These are phyloP conservation scores for Brotula barbata DNA, from an alignment of 2,797 vertebrate species.

Conservation along the genomic window DNA sequence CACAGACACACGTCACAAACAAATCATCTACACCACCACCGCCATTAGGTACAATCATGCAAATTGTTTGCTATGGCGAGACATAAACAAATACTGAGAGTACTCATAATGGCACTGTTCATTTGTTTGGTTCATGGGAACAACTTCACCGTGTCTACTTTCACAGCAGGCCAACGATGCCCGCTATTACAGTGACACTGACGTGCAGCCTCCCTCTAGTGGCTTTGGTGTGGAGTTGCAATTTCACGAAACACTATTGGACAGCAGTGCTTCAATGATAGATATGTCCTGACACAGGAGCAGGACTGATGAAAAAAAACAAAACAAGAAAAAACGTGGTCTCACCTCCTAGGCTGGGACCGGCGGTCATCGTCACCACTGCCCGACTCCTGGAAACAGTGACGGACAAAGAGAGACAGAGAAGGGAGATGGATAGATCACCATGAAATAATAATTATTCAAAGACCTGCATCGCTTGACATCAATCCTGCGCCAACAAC, in stretches of 20 bases:
- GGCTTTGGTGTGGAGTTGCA: constrained; percentile 39
- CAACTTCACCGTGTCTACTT: no score
- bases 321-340: constrained; percentile 33
- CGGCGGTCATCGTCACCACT: constrained; percentile 93
- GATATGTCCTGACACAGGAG: constrained; percentile 21
- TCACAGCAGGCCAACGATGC: not conserved
- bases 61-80: constrained; percentile 13
- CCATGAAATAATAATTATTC: not conserved
- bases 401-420: not conserved
- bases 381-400: constrained; percentile 85
- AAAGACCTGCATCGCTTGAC: not conserved
- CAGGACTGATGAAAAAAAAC: constrained; percentile 24
- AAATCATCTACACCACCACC: constrained; percentile 20
- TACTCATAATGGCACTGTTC: not conserved
- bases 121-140: not conserved
- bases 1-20: constrained; percentile 20
- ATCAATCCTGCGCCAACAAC: constrained; percentile 5
- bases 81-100: constrained; percentile 33
- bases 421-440: not conserved
- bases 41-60: constrained; percentile 11
- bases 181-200: constrained; percentile 13
- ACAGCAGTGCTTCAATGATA: not conserved
- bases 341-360: constrained; percentile 92
- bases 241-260: not conserved
- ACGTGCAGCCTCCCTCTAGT: constrained; percentile 70